Percentiles rank a stretch among this genome's conserved stretches.
Conservation (phyloP, 2,113 vertebrate genomes). For the Eudyptes chrysolophus region DNA sequence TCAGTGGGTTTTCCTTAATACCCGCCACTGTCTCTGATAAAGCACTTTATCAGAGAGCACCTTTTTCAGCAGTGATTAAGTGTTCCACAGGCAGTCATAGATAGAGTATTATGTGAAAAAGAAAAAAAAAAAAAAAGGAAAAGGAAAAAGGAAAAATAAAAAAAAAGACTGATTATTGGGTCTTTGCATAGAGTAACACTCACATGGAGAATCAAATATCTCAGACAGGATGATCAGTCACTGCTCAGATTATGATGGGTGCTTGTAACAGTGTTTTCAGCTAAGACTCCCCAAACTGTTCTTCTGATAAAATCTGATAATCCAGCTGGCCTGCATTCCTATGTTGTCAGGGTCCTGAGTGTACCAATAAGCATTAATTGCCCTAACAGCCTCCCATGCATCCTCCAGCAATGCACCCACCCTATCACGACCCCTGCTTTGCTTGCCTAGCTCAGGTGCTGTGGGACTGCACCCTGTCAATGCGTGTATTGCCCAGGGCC, state of each 20-base stretch:
- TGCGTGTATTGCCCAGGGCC: fast-evolving
- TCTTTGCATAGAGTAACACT: background rate
- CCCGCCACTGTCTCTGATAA: background rate
- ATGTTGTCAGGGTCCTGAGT: background rate
- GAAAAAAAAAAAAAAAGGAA: fast-evolving
- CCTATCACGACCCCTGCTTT: background rate
- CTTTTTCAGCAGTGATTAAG: background rate
- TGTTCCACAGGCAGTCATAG: background rate
- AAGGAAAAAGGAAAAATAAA: too few relatives aligned
- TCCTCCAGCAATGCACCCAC: background rate
- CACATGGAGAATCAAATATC: background rate
- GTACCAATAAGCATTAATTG: too few relatives aligned
- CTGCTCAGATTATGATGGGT: background rate
- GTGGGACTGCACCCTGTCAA: background rate
- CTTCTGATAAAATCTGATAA: background rate
- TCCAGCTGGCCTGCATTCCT: background rate
- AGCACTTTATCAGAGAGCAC: background rate
- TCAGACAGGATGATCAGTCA: background rate
- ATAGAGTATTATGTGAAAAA: too few relatives aligned
- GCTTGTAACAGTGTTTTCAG: background rate
- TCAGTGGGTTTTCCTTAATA: background rate
- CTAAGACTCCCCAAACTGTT: background rate
- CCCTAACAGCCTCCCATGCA: background rate
- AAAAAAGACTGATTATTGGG: background rate
- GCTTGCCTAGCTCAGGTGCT: background rate